Evolutionary conservation across 37 sponge, comb jelly and placozoan species (phyloP).

Genomic region (Amphimedon queenslandica): DNA sequence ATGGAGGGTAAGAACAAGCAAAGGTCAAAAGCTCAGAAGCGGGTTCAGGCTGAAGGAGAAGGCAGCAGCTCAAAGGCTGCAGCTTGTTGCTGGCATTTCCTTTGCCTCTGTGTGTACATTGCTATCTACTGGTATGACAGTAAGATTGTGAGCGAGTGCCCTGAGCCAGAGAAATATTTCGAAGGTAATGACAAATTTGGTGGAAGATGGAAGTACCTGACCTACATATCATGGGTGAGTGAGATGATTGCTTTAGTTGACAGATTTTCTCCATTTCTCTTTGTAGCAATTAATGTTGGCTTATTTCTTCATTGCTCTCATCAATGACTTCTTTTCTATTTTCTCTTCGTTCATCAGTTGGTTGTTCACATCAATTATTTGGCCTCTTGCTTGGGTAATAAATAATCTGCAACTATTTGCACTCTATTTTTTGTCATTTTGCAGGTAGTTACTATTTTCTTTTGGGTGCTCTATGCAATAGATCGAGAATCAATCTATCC

Average conservation of each 20-base stretch:
- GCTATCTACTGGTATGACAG: slow-evolving; percentile 67
- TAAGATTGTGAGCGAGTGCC: slow-evolving; percentile 32
- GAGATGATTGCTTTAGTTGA: background rate
- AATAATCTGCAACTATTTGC: background rate
- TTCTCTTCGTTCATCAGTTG: slow-evolving; percentile 59
- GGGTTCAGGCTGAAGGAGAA: too few species aligned
- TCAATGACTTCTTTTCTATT: slow-evolving; percentile 69
- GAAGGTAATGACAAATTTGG: slow-evolving; percentile 28
- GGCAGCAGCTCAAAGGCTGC: too few species aligned
- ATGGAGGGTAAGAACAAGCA: too few species aligned
- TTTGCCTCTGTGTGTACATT: too few species aligned
- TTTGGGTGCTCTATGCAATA: slow-evolving; percentile 67
- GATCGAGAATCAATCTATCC: slow-evolving; percentile 74
- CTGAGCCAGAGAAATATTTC: slow-evolving; percentile 33
- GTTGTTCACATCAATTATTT: slow-evolving; percentile 41
- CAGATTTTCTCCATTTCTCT: background rate
- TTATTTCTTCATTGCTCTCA: slow-evolving; percentile 49
- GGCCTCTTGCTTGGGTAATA: slow-evolving; percentile 61
- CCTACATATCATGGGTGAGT: slow-evolving; percentile 75
- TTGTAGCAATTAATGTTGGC: slow-evolving; percentile 49
- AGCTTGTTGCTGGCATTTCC: too few species aligned
- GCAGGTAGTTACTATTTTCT: slow-evolving; percentile 61
- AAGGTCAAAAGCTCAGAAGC: too few species aligned
- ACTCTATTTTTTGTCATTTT: too few species aligned
- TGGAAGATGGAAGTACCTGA: slow-evolving; percentile 77